phyloP scores from a whole-genome alignment of 2,888 invertebrate species.

The Electrophaes corylata region DNA sequence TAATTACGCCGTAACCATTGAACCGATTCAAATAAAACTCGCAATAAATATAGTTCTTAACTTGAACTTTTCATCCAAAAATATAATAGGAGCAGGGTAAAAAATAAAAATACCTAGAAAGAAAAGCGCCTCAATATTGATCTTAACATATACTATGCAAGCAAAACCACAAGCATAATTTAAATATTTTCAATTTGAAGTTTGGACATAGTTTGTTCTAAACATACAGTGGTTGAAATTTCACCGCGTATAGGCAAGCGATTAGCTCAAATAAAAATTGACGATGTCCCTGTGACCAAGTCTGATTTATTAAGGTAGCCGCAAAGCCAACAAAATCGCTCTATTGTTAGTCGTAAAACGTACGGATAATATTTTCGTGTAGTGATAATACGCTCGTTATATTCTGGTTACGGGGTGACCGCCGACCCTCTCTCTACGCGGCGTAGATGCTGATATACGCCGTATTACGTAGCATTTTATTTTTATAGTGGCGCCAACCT shows the following conservation, averaged over 20 bases:
- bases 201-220: too few species aligned
- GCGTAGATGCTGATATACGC: background rate
- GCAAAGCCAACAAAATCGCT: conserved; percentile 33
- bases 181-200: too few species aligned
- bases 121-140: too few species aligned
- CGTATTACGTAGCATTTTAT: background rate
- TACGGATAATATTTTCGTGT: conserved; percentile 38
- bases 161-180: too few species aligned
- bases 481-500: background rate
- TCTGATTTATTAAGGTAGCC: conserved; percentile 37
- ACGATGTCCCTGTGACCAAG: conserved; percentile 10
- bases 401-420: conserved; percentile 26
- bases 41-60: too few species aligned
- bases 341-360: conserved; percentile 39
- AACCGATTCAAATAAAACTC: too few species aligned
- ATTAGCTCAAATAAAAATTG: conserved; percentile 1
- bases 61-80: too few species aligned
- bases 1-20: too few species aligned
- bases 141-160: too few species aligned
- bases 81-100: too few species aligned
- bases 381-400: conserved; percentile 35
- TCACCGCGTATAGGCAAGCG: background rate
- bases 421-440: background rate
- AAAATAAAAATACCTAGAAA: too few species aligned
- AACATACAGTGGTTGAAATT: too few species aligned